Evolutionary conservation across 2,797 vertebrate species (phyloP).

Genomic region (Cyclopterus lumpus): DNA sequence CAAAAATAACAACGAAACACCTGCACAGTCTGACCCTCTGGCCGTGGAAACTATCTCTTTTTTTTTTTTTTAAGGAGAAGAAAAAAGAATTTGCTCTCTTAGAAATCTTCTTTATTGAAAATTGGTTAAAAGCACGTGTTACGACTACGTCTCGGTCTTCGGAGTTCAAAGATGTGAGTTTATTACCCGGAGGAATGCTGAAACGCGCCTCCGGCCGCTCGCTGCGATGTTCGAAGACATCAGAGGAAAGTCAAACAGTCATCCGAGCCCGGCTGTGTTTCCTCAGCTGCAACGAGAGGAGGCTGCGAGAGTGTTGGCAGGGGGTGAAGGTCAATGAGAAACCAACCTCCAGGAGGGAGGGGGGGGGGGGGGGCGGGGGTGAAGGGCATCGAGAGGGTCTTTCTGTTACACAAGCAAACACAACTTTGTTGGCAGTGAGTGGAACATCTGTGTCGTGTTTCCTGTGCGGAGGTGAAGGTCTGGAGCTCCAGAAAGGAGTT

Average conservation of each 20-base stretch:
- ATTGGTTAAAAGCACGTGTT: background rate
- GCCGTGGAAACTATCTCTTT: background rate
- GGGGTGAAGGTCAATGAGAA: slow-evolving; percentile 51
- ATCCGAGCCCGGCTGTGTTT: slow-evolving; percentile 57
- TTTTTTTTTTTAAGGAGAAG: background rate
- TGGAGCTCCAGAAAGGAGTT: slow-evolving; percentile 40
- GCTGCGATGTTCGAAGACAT: slow-evolving; percentile 48
- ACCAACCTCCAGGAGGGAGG: slow-evolving; percentile 21
- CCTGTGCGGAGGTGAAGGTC: slow-evolving; percentile 45
- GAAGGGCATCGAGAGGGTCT: slow-evolving; percentile 8
- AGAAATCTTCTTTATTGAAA: background rate
- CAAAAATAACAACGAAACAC: background rate
- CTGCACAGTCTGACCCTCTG: background rate
- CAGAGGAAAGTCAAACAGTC: slow-evolving; percentile 57
- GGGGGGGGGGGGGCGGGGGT: slow-evolving; percentile 3
- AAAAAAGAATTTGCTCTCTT: background rate
- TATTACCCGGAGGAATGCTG: slow-evolving; percentile 47
- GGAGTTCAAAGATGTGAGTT: slow-evolving; percentile 28
- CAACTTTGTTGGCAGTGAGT: slow-evolving; percentile 49
- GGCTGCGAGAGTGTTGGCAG: slow-evolving; percentile 25
- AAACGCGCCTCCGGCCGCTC: slow-evolving; percentile 28
- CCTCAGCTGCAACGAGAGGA: slow-evolving; percentile 63
- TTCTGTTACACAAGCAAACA: slow-evolving; percentile 65
- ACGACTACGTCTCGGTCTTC: background rate
- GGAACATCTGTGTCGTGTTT: slow-evolving; percentile 69